Percentiles rank a stretch among this genome's conserved stretches.
These are phyloP conservation scores for Drosophila tani DNA, from an alignment of 1,140 invertebrate genomes.

Conservation along the genomic window DNA sequence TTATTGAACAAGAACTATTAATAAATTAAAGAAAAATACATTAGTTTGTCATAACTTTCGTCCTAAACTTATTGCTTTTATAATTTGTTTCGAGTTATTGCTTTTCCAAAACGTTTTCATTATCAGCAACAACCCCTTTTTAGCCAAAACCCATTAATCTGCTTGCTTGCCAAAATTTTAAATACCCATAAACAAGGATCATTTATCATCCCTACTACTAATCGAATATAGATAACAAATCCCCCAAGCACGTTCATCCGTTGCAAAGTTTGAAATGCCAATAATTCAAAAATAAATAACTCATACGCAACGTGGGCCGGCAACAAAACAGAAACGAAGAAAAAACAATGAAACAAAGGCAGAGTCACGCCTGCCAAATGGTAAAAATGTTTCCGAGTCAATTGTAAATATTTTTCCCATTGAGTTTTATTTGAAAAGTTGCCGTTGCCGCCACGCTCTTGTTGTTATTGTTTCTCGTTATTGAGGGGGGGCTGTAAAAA, in stretches of 20 bases:
- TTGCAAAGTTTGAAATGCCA: slow-evolving; percentile 62
- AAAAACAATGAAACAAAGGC: slow-evolving; percentile 57
- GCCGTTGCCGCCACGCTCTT: slow-evolving; percentile 6
- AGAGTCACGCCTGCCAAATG: slow-evolving; percentile 73
- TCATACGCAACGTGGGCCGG: slow-evolving; percentile 64
- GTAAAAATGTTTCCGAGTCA: slow-evolving; percentile 45
- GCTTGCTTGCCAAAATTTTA: slow-evolving; percentile 31
- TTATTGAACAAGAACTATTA: not conserved
- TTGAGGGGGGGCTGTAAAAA: slow-evolving; percentile 35
- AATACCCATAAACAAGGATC: slow-evolving; percentile 32
- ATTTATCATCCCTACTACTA: slow-evolving; percentile 38
- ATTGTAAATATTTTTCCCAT: slow-evolving; percentile 82
- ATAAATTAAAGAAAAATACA: not conserved
- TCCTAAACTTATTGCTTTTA: not conserved
- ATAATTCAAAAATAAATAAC: slow-evolving; percentile 82
- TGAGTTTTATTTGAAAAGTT: slow-evolving; percentile 83
- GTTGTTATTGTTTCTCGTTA: slow-evolving; percentile 10
- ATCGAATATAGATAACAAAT: slow-evolving; percentile 43
- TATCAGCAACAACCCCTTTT: not conserved
- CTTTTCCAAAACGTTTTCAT: not conserved
- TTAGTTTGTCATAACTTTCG: not conserved
- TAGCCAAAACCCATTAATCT: slow-evolving; percentile 28
- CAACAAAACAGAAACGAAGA: not conserved
- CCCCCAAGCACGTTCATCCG: slow-evolving; percentile 39
- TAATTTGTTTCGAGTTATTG: not conserved